These are phyloP conservation scores for Spodoptera litura DNA, from an alignment of 1,140 invertebrate genomes.

Conservation along the genomic window DNA sequence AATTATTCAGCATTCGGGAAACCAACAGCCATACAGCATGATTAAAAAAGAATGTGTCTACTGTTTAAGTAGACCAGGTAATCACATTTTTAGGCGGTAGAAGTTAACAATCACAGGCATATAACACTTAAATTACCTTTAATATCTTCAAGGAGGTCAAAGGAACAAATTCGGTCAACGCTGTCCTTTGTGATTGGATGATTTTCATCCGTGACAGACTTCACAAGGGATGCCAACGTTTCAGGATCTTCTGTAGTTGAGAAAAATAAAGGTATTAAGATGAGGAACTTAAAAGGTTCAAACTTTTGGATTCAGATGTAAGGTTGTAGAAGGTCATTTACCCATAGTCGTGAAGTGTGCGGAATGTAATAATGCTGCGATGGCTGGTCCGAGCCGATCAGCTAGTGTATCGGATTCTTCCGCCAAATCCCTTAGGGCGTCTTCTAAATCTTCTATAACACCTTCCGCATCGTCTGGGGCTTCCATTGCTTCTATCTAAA, in stretches of 20 bases:
- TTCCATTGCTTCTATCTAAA: conserved; percentile 74
- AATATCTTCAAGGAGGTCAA: conserved; percentile 69
- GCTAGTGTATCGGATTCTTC: conserved; percentile 56
- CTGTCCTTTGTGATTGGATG: conserved; percentile 64
- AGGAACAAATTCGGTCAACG: conserved; percentile 64
- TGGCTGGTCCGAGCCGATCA: conserved; percentile 66
- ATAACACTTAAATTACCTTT: conserved; percentile 60
- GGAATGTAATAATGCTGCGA: conserved; percentile 70
- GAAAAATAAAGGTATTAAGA: not conserved
- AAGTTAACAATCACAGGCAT: no score
- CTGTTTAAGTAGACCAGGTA: no score
- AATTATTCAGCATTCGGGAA: no score
- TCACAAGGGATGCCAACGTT: conserved; percentile 75
- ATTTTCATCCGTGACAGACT: conserved; percentile 66
- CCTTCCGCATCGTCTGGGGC: conserved; percentile 57
- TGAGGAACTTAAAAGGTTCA: not conserved
- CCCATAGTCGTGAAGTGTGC: conserved; percentile 59
- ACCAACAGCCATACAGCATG: no score
- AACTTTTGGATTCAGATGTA: not conserved
- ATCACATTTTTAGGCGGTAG: no score
- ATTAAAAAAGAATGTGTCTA: no score
- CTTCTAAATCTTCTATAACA: conserved; percentile 68
- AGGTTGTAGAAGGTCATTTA: conserved; percentile 8
- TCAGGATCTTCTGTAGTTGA: conserved; percentile 67
- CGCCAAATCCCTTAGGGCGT: conserved; percentile 65